Evolutionary conservation across 2,113 vertebrate genomes (phyloP).

Genomic region (Coturnix japonica): DNA sequence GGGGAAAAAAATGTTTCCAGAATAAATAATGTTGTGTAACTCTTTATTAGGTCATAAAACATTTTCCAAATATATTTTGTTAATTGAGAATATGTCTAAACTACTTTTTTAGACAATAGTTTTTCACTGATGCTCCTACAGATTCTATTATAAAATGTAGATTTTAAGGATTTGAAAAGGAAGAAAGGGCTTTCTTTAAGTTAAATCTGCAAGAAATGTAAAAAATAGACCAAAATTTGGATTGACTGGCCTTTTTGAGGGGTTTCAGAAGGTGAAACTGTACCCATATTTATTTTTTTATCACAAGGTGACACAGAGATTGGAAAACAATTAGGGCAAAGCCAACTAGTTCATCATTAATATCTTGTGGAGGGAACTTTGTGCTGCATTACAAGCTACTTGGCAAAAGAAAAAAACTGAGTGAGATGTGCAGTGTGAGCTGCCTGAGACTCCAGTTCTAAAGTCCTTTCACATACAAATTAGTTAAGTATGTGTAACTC

Average conservation of each 20-base stretch:
- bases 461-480: not conserved
- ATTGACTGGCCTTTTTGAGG: not conserved
- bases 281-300: too few species aligned
- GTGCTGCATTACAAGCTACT: not conserved
- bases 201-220: not conserved
- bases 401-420: not conserved
- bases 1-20: not conserved
- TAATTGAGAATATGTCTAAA: not conserved
- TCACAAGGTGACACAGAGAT: not conserved
- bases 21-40: not conserved
- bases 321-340: not conserved
- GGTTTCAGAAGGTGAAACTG: not conserved
- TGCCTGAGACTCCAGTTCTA: not conserved
- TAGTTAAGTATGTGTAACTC: not conserved
- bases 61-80: fast-evolving
- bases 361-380: not conserved
- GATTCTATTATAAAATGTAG: not conserved
- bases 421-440: not conserved
- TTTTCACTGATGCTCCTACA: not conserved
- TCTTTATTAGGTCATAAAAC: not conserved
- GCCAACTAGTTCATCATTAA: not conserved
- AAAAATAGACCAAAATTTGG: not conserved
- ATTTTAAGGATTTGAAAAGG: not conserved
- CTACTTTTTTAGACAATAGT: not conserved
- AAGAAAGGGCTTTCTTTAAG: not conserved